Conservation (phyloP, 2,797 vertebrate genomes). For the Fratercula arctica region DNA sequence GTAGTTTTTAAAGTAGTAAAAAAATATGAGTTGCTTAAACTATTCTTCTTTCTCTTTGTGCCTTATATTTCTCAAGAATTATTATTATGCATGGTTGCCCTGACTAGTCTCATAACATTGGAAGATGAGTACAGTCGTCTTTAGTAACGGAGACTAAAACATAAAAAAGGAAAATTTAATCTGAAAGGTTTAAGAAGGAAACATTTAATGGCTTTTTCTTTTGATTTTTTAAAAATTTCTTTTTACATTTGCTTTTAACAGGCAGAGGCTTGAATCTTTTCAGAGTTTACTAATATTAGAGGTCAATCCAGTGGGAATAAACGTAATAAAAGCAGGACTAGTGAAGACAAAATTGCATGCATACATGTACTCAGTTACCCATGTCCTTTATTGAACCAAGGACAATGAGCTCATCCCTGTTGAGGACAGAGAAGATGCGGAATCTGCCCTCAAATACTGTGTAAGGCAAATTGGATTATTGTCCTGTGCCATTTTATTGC, state of each 20-base stretch:
- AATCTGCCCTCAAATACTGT: not conserved
- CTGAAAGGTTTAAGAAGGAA: not conserved
- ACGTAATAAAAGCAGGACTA: not conserved
- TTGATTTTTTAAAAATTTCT: not conserved
- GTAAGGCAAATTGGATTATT: not conserved
- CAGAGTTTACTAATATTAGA: not conserved
- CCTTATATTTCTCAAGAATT: not conserved
- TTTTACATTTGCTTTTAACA: not conserved
- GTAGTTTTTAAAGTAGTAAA: not conserved
- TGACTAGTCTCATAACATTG: not conserved
- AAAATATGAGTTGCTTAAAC: not conserved
- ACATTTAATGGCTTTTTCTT: not conserved
- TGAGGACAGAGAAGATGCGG: not conserved
- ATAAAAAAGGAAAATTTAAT: not conserved
- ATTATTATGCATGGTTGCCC: not conserved
- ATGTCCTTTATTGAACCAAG: not conserved
- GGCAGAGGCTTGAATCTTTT: not conserved
- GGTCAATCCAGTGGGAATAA: not conserved
- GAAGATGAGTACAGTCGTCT: not conserved
- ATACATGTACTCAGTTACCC: not conserved
- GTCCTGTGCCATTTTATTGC: not conserved
- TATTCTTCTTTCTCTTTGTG: not conserved
- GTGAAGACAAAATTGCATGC: not conserved
- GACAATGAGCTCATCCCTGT: not conserved
- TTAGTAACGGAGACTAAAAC: not conserved